Evolutionary conservation across 2,888 invertebrate species (phyloP), one percentile per base, ranked within the genome.

Genomic region (Mantis religiosa): DNA sequence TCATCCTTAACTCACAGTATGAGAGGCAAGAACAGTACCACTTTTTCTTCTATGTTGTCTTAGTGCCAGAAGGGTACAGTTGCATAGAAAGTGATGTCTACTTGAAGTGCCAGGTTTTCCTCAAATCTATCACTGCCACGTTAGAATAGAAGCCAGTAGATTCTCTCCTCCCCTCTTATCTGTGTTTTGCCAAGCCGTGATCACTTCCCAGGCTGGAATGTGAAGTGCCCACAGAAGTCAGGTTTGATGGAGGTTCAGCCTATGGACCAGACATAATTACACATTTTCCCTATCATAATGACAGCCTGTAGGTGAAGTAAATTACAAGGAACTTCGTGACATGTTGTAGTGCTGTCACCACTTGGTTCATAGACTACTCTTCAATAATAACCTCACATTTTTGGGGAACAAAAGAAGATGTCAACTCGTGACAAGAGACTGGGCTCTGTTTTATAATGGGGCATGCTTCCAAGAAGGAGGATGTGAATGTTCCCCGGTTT

Each of bases 331-430:
- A 71, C 54, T 25, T 87, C 81, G 86, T 86, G 86, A 71, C 71
- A 81, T 71, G 86, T 86, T 87, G 82, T 82, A 34, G 27, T 41
- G 87, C 54, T 71, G 54, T 71, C 88, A 85, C 81, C 88, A 34
- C 82, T 83, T 12, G 83, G 54, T 71, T 88, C 89, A 89, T 88
- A 88, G 83, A 88, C 83, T 89, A 88, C 89, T 86, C 88, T 84
- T 85, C 83, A 89, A 89, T 89, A 89, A 88, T 84, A 83, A 28
- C 89, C 87, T 89, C 83, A 83, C 71, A 83, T 28, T 28, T 54
- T 27, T 71, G 54, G 54, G 25, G 85, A 89, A 89, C 89, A 87
- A 89, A 89, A 89, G 85, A 71, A 30, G 15, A 47, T 85, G 89
- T 85, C 84, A 84, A n/a, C 87, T 47, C 89, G 25, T 83, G 85